A percentile compares a stretch with the other conserved stretches of the same genome.
Evolutionary conservation across 2,113 vertebrate species (phyloP).

Genomic region (Nerophis lumbriciformis): DNA sequence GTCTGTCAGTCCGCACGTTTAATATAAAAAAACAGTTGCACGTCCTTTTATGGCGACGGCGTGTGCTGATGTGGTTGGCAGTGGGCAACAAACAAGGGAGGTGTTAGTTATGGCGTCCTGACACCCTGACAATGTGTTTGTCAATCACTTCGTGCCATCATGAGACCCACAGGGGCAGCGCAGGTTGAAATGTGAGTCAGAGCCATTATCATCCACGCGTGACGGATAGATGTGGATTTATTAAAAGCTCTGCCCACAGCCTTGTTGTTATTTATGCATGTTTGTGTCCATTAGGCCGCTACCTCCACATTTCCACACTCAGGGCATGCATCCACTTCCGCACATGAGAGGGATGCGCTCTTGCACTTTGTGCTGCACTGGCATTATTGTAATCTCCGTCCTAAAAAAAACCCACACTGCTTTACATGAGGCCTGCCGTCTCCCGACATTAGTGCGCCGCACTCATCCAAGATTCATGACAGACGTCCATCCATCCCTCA

Average conservation of each 20-base stretch:
- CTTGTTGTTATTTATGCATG: constrained; percentile 86
- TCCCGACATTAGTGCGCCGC: constrained; percentile 86
- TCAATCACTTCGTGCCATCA: constrained; percentile 53
- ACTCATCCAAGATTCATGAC: constrained; percentile 94
- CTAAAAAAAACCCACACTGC: constrained; percentile 70
- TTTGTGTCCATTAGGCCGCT: constrained; percentile 98
- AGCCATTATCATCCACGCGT: constrained; percentile 64
- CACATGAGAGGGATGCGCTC: constrained; percentile 66
- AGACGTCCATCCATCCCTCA: constrained; percentile 75
- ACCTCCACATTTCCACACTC: constrained; percentile 83
- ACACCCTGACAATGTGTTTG: constrained; percentile 56
- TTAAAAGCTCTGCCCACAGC: constrained; percentile 72
- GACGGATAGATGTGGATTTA: constrained; percentile 64
- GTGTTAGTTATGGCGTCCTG: constrained; percentile 46
- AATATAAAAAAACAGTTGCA: constrained; percentile 55
- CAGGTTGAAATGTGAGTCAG: constrained; percentile 61
- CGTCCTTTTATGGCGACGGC: constrained; percentile 38
- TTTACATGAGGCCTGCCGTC: constrained; percentile 90
- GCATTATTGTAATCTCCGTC: constrained; percentile 89
- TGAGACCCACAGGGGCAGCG: constrained; percentile 32
- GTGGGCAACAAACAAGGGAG: constrained; percentile 41
- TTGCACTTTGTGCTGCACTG: constrained; percentile 74
- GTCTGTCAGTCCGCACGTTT: constrained; percentile 59
- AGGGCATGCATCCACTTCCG: constrained; percentile 74
- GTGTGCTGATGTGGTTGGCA: constrained; percentile 39